Conservation (phyloP, 2,888 invertebrate genomes). For the Gasteruption jaculator region DNA sequence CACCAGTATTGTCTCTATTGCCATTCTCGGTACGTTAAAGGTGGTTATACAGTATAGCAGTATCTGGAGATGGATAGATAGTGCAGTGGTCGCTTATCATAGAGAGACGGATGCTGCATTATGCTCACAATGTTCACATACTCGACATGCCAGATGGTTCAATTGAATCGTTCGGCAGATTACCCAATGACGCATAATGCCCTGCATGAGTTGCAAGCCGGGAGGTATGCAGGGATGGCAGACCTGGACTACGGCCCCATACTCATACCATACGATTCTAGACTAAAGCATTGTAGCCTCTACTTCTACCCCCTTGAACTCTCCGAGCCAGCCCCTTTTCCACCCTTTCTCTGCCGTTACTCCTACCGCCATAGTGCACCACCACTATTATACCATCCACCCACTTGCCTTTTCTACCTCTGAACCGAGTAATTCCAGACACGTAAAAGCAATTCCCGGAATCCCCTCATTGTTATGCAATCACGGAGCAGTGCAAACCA, state of each 20-base stretch:
- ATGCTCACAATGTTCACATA: conserved; percentile 49
- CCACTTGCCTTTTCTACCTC: too few species aligned
- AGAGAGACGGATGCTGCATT: conserved; percentile 48
- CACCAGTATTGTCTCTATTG: too few species aligned
- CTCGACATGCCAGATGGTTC: conserved; percentile 47
- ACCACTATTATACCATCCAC: too few species aligned
- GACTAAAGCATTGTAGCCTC: too few species aligned
- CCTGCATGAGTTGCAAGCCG: conserved; percentile 15
- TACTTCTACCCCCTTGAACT: too few species aligned
- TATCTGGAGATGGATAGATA: too few species aligned
- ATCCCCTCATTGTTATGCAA: conserved; percentile 50
- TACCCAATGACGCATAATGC: conserved; percentile 51
- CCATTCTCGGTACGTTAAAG: too few species aligned
- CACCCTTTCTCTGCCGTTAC: too few species aligned
- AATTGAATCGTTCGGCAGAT: conserved; percentile 51
- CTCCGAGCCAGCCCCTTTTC: too few species aligned
- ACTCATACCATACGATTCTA: conserved; percentile 14
- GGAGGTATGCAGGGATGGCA: conserved; percentile 31
- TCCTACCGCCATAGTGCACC: conserved; percentile 21
- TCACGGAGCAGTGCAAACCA: conserved; percentile 36
- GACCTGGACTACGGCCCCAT: conserved; percentile 4
- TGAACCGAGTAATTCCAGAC: conserved; percentile 45
- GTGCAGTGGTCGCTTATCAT: conserved; percentile 48
- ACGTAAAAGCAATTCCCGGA: conserved; percentile 49
- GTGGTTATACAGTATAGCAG: too few species aligned